Conservation (phyloP, 2,888 invertebrate genomes). For the Callimorpha dominula region DNA sequence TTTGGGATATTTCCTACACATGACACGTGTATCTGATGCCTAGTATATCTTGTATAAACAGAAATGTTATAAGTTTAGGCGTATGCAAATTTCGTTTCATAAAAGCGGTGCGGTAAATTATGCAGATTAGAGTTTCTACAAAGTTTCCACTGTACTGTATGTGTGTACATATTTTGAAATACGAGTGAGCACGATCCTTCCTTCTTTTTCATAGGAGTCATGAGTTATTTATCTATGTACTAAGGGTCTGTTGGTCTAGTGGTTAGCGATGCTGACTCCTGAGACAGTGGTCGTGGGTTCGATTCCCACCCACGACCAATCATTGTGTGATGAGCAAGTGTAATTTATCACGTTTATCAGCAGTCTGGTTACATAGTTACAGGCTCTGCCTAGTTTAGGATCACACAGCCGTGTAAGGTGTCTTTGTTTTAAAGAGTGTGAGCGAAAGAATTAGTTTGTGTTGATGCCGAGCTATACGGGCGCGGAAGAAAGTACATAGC, state of each 20-base stretch:
- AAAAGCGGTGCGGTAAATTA: slow-evolving; percentile 56
- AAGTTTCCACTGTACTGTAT: slow-evolving; percentile 45
- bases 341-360: no score
- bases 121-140: slow-evolving; percentile 52
- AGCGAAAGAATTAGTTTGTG: background rate
- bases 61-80: slow-evolving; percentile 35
- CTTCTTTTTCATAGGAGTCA: background rate
- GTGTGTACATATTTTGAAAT: slow-evolving; percentile 19
- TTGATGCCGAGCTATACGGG: no score
- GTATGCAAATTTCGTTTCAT: slow-evolving; percentile 56
- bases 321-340: no score
- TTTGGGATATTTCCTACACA: background rate
- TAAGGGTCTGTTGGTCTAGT: no score
- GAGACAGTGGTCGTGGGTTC: no score
- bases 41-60: slow-evolving; percentile 2
- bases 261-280: no score
- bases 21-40: background rate
- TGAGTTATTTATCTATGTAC: background rate
- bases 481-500: no score
- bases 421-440: no score
- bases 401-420: no score
- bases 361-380: no score
- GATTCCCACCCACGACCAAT: no score
- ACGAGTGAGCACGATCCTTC: background rate
- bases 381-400: no score